A percentile compares a stretch with the other conserved stretches of the same genome.
phyloP scores from a whole-genome alignment of 2,113 vertebrate genomes.

The Cephalopholis sonnerati region DNA sequence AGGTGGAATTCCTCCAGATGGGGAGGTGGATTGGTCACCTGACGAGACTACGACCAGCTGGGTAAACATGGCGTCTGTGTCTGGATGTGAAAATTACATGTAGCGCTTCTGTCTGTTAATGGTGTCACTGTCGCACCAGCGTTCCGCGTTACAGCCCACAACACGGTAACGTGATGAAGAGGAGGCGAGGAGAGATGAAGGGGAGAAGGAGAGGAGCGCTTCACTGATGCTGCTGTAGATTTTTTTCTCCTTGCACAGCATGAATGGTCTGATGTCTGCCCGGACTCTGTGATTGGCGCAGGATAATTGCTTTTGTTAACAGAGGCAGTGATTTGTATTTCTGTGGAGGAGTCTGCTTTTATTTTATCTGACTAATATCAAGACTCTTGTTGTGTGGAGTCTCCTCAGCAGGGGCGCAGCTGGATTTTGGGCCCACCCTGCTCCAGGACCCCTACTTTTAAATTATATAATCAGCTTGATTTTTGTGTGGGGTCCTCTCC shows the following conservation, averaged over 20 bases:
- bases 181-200: conserved; percentile 1
- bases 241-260: conserved; percentile 6
- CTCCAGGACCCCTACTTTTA: background rate
- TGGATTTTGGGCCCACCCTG: background rate
- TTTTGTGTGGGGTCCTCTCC: background rate
- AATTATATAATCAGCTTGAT: background rate
- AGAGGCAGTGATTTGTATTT: conserved; percentile 10
- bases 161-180: background rate
- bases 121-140: background rate
- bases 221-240: background rate
- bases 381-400: background rate
- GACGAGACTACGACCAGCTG: conserved; percentile 72
- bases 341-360: background rate
- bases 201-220: background rate
- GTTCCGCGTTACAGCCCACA: no score
- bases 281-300: conserved; percentile 49
- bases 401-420: background rate
- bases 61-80: conserved; percentile 83
- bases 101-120: conserved; percentile 1
- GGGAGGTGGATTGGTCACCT: conserved; percentile 67
- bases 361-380: background rate
- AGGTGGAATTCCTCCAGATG: conserved; percentile 22
- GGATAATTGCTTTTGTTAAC: conserved; percentile 66
- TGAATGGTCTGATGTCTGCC: conserved; percentile 34
- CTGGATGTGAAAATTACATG: conserved; percentile 41